Conservation (phyloP, 2,113 vertebrate genomes). For the Ictidomys tridecemlineatus region DNA sequence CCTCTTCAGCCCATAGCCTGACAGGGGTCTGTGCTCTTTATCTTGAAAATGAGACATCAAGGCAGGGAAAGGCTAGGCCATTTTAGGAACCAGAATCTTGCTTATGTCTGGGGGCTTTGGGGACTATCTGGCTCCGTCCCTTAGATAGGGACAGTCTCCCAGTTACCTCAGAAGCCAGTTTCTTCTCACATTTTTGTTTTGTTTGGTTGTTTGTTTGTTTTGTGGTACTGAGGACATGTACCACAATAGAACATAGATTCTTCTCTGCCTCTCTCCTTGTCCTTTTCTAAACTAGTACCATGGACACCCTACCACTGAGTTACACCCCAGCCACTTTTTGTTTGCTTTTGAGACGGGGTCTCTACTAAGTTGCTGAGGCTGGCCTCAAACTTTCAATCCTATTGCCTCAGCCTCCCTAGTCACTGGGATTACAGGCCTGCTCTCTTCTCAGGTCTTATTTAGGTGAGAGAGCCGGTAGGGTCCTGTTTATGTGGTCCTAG, state of each 20-base stretch:
- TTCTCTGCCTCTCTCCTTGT: neutral
- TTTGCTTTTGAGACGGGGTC: too few species aligned
- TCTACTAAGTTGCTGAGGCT: too few species aligned
- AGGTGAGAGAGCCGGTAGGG: neutral
- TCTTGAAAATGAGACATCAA: rapidly evolving
- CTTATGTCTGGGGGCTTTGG: neutral
- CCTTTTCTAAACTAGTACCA: neutral
- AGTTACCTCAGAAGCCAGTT: neutral
- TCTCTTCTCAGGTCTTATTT: neutral
- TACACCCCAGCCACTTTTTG: too few species aligned
- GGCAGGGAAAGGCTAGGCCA: neutral
- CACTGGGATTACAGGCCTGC: too few species aligned
- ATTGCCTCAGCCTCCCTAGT: too few species aligned
- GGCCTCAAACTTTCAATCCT: too few species aligned
- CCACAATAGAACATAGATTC: neutral
- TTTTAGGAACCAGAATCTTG: neutral
- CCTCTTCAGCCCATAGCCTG: rapidly evolving
- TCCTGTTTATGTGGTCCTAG: neutral
- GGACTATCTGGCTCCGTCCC: too few species aligned
- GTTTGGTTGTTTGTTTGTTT: too few species aligned
- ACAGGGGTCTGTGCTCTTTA: neutral
- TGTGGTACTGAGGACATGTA: too few species aligned
- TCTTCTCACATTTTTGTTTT: too few species aligned
- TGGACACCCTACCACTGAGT: too few species aligned
- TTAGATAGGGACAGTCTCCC: neutral